Evolutionary conservation across 2,888 invertebrate species (phyloP), one percentile per base, ranked within the genome.

Genomic region (Meloe dianella): DNA sequence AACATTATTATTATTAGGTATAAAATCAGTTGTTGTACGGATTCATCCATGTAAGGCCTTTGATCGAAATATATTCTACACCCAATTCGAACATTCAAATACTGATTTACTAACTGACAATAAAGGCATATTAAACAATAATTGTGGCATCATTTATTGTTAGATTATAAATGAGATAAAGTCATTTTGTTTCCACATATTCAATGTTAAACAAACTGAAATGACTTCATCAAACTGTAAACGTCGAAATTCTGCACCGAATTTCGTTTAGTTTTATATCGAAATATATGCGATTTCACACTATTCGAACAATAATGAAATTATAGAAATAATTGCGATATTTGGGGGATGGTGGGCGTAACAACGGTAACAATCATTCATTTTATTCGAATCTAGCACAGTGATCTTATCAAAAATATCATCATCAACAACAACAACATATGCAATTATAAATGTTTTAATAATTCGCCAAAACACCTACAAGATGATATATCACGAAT

Each of bases 401-500:
- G n/a, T 17, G 41, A 41, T 41, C 41, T 41, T 41, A 41, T 41
- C 41, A 41, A n/a, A 41, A 41, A 41, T 41, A 41, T 17, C 41
- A 41, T 17, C 41, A 17, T 41, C 5, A 17, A 41, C 5, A 41
- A 41, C 17, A 41, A 41, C 17, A 41, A 41, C 41, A 17, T 41
- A 41, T 41, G 41, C 7, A 41, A 41, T 41, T 41, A 41, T 41
- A 41, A 41, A 41, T 41, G 41, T 41, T 41, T 41, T 41, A 41
- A 41, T 29, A 57, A 57, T 57, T 57, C 14, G 2, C 29, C 57
- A 9, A 57, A 57, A 57, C 57, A 29, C 32, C 32, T 29, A 30
- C 57, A 17, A 14, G n/a, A 57, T 57, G 57, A 57, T 57, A 57
- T 57, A 57, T 57, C 57, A 57, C 57, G 57, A 57, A 29, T 57